These are phyloP conservation scores for Hozukius guyotensis DNA, from an alignment of 2,797 vertebrate genomes.

Conservation along the genomic window DNA sequence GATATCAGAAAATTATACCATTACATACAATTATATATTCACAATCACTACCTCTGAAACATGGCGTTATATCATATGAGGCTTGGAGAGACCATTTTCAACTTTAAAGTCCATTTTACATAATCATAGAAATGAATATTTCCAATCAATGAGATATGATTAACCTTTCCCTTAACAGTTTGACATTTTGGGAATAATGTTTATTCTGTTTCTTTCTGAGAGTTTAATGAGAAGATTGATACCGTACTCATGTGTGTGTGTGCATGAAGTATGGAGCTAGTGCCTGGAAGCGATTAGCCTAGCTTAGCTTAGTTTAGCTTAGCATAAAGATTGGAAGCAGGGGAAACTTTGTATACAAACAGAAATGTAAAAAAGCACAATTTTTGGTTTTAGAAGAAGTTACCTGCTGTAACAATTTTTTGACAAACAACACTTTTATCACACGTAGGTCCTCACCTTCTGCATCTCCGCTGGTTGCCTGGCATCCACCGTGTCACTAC, in stretches of 20 bases:
- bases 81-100: neutral
- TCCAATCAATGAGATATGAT: neutral
- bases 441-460: neutral
- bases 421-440: neutral
- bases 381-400: neutral
- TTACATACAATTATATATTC: neutral
- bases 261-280: neutral
- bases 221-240: neutral
- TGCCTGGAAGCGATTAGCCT: neutral
- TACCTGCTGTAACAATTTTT: neutral
- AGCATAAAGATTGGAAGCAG: neutral
- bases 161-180: neutral
- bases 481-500: neutral
- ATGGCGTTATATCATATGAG: neutral
- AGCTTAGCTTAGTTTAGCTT: neutral
- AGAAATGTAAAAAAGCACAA: neutral
- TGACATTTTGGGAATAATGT: neutral
- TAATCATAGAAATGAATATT: neutral
- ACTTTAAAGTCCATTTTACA: neutral
- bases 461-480: neutral
- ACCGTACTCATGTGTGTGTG: neutral
- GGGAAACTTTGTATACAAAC: neutral
- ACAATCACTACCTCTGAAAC: slow-evolving; percentile 2
- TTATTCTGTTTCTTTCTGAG: neutral
- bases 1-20: neutral